These are phyloP conservation scores for Brachionus calyciflorus DNA, from an alignment of 1,140 invertebrate species.

Conservation along the genomic window DNA sequence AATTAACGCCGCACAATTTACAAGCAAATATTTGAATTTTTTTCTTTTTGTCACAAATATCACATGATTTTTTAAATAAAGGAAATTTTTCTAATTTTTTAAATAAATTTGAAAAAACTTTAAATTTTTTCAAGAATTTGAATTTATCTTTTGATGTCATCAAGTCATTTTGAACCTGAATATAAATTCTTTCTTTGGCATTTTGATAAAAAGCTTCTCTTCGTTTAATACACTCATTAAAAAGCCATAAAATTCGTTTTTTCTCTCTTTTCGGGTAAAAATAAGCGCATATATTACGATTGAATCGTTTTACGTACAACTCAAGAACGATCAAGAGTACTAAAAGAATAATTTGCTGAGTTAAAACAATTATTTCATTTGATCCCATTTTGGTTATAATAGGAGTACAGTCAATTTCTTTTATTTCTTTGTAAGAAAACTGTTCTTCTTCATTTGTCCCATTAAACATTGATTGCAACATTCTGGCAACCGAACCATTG, in stretches of 20 bases:
- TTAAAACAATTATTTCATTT: neutral
- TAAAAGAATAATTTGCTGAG: neutral
- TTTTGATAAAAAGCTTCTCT: neutral
- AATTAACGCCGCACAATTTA: neutral
- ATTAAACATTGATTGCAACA: neutral
- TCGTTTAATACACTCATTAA: neutral
- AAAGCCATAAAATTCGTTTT: constrained; percentile 18
- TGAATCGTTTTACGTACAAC: constrained; percentile 19
- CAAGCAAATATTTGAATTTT: neutral
- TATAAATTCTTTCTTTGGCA: neutral
- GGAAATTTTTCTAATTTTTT: neutral
- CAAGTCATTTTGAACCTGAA: neutral
- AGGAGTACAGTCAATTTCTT: neutral
- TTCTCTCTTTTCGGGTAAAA: constrained; percentile 27
- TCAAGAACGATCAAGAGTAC: constrained; percentile 1
- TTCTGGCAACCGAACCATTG: neutral
- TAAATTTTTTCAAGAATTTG: neutral
- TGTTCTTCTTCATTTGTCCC: neutral
- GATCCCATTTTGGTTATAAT: neutral
- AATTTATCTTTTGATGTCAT: neutral
- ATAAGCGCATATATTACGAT: constrained; percentile 13
- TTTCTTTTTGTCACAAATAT: neutral
- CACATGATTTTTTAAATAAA: neutral
- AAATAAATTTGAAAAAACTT: neutral
- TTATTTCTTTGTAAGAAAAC: neutral